Evolutionary conservation across 2,888 invertebrate genomes (phyloP), one percentile per base, ranked within the genome.

Genomic region (Osmoderma eremita): DNA sequence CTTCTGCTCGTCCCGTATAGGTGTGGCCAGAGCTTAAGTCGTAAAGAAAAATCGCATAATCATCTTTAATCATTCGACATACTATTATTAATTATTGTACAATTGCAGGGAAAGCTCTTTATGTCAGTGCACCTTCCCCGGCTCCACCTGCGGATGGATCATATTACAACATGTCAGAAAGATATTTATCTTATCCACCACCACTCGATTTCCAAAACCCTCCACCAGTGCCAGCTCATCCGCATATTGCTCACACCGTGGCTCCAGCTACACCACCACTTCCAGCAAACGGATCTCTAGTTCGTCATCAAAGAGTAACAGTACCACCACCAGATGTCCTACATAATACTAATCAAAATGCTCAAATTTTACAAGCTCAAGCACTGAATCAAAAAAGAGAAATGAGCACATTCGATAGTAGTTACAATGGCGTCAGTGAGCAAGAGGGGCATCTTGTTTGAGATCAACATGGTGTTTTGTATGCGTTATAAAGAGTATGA

Each of bases 141-240:
- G 90, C 91, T 80, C 91, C 91, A 1, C 91, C 91, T 0, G 85
- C 91, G 30, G 91, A 91, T 77, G 92, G 91, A 54, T 90, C 91
- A 39, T 92, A 91, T 79, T 92, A 91, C 84, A 92, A 92, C 80
- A 91, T 91, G 88, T 91, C 91, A 1, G 91, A 92, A 70, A 85
- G 92, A 76, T 93, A 93, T 80, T 85, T 93, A 65, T 92, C 92
- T 1, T 93, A 92, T 82, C 92, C 93, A 36, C 92, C 92, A 0
- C 84, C 90, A 22, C 84, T 89, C 78, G 89, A 89, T 78, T 89
- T 88, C 39, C 88, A 88, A 45, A 83, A 82, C 71, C 84, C 84
- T 72, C 85, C 85, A 45, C 84, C 84, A 0, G 73, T 76, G 22
- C 75, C 85, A 83, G 68, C 76, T 84, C 85, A 45, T 77, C 87